Evolutionary conservation across 2,797 vertebrate species (phyloP).

Genomic region (Poecilia wingei): DNA sequence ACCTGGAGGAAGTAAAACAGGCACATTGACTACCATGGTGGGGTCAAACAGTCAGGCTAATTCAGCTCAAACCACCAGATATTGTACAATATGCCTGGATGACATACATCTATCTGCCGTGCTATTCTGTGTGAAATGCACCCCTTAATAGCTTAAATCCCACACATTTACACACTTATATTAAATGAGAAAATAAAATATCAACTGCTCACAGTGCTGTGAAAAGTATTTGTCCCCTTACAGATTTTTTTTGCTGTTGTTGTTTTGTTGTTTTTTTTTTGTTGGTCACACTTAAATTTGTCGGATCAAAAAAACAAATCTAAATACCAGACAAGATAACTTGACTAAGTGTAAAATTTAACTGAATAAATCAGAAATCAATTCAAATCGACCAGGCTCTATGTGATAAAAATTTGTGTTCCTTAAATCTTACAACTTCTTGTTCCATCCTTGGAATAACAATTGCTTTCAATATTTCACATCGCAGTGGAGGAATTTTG

Average conservation of each 20-base stretch:
- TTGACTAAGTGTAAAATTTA: not conserved
- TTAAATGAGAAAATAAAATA: constrained; percentile 2
- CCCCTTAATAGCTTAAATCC: constrained; percentile 30
- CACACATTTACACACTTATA: constrained; percentile 19
- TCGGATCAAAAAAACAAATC: not conserved
- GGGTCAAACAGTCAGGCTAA: constrained; percentile 79
- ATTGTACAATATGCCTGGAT: constrained; percentile 39
- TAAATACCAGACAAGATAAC: not conserved
- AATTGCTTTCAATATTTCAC: not conserved
- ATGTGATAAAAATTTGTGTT: not conserved
- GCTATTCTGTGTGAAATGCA: constrained; percentile 43
- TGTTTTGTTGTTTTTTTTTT: not conserved
- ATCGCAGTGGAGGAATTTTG: not conserved
- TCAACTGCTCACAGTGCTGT: not conserved
- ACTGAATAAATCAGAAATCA: not conserved
- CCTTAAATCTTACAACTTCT: not conserved
- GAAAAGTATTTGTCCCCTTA: not conserved
- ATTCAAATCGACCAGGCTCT: not conserved
- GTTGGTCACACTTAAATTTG: not conserved
- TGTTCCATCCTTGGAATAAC: not conserved
- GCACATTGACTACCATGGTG: constrained; percentile 42
- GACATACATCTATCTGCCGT: constrained; percentile 45
- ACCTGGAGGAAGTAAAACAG: constrained; percentile 66
- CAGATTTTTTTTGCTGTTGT: not conserved
- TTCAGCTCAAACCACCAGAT: constrained; percentile 64